Base-by-base conservation (phyloP, 2,888 invertebrate genomes). In the Chloromyia formosa region DNA sequence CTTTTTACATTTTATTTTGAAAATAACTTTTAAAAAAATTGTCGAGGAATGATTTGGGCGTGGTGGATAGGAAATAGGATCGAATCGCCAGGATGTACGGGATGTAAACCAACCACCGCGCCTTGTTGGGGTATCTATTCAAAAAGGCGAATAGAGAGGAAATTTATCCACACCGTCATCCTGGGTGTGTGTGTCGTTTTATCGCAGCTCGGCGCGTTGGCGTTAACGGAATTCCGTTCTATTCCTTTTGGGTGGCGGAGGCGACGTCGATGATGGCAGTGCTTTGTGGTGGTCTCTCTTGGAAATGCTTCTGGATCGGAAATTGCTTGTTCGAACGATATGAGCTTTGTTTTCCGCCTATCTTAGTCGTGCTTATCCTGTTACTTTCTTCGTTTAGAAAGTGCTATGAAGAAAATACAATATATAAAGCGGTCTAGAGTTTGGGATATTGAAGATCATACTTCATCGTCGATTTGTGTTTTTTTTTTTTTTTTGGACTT, bases 261-360 rank as follows among this genome's bases (percentile, higher is more conserved):
- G 27, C 27, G 27, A 35, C 27, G 7, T 2, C 27, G 27, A 35
- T 35, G 2, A 35, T 7, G 27, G 27, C 7, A 2, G 27, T 35
- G 27, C 7, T 35, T 58, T 16, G 20, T 61, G 22, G 45, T 56
- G 45, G 12, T 20, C 4, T 12, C 61, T 23, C 9, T 20, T 73
- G 61, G 60, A 53, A 74, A 73, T 58, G 62, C 69, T 64, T 61
- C 14, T 45, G 61, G 49, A 71, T 71, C 71, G 76, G 76, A 74
- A 74, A 76, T 76, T 76, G 76, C 76, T 76, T 76, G 76, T 76
- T 76, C 74, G 53, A 74, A 74, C 74, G 72, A 76, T 74, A 72
- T 68, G 72, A 74, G 74, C 72, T 76, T 76, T 76, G 76, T 76
- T 76, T 76, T 76, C 74, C 74, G 76, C 72, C 74, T 76, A 74